Evolutionary conservation across 2,888 invertebrate species (phyloP).

Genomic region (Scelioninae gen. 2): DNA sequence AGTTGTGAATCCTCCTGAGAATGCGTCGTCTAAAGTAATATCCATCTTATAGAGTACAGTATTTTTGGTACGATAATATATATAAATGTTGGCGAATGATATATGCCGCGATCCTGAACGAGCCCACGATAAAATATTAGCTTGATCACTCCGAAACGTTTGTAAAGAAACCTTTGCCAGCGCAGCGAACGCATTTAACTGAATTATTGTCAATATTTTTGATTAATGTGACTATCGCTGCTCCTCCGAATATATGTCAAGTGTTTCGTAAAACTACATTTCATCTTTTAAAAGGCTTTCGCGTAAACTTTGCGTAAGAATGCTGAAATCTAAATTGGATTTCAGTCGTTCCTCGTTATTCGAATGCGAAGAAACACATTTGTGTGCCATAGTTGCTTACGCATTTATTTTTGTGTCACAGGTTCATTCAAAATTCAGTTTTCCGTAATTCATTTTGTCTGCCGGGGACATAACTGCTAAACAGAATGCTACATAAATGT

Average conservation of each 20-base stretch:
- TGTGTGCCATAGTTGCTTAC: too few species aligned
- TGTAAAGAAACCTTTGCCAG: conserved; percentile 19
- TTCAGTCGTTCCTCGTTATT: not conserved
- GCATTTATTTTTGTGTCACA: too few species aligned
- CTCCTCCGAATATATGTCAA: conserved; percentile 1
- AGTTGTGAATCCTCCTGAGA: conserved; percentile 44
- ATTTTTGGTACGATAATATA: conserved; percentile 49
- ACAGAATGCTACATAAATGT: too few species aligned
- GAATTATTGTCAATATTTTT: conserved; percentile 30
- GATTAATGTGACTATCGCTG: conserved; percentile 14
- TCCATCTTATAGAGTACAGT: conserved; percentile 44
- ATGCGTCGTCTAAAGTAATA: conserved; percentile 36
- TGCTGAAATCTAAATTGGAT: not conserved
- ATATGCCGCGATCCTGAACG: conserved; percentile 8
- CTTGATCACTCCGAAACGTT: conserved; percentile 26
- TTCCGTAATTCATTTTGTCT: too few species aligned
- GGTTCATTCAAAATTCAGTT: too few species aligned
- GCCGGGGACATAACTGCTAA: too few species aligned
- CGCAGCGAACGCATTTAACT: not conserved
- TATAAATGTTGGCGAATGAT: conserved; percentile 40
- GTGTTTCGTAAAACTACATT: not conserved
- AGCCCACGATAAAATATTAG: conserved; percentile 22
- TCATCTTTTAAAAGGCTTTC: conserved; percentile 1
- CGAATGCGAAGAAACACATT: too few species aligned
- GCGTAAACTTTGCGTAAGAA: not conserved